Conservation (phyloP, 2,888 invertebrate species). For the Pyrgus malvae region DNA sequence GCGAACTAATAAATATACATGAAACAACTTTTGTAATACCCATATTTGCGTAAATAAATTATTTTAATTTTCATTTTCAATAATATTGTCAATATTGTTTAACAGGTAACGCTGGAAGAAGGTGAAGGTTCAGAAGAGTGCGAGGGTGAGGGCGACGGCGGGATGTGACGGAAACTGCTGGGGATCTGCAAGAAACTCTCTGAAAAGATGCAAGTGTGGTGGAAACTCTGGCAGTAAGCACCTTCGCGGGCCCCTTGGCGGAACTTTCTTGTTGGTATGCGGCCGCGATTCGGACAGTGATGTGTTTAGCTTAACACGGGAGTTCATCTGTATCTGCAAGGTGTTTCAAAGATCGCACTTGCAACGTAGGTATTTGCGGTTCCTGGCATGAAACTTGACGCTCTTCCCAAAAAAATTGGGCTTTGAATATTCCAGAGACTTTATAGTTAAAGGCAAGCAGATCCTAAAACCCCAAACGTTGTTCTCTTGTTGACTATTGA, state of each 20-base stretch:
- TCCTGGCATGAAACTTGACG: constrained; percentile 12
- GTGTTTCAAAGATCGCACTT: constrained; percentile 7
- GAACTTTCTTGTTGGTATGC: constrained; percentile 49
- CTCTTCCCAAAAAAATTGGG: not conserved
- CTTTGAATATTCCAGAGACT: too few species aligned
- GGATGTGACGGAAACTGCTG: constrained; percentile 96
- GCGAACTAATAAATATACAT: too few species aligned
- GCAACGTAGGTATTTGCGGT: constrained; percentile 2
- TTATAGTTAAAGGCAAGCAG: too few species aligned
- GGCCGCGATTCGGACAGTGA: constrained; percentile 17
- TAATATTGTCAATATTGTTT: constrained; percentile 26
- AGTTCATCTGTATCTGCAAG: constrained; percentile 8
- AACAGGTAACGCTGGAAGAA: constrained; percentile 92
- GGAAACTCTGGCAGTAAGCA: constrained; percentile 88
- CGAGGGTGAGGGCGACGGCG: constrained; percentile 81
- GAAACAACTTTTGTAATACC: not conserved
- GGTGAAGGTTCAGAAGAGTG: constrained; percentile 87
- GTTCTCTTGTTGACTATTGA: too few species aligned
- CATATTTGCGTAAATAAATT: not conserved
- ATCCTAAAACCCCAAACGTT: too few species aligned
- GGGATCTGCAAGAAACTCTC: constrained; percentile 95
- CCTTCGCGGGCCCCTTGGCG: constrained; percentile 28
- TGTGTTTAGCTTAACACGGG: constrained; percentile 20
- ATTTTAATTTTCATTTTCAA: too few species aligned
- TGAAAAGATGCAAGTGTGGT: constrained; percentile 94